These are phyloP conservation scores for Merodon equestris DNA, from an alignment of 2,888 invertebrate species.

Conservation along the genomic window DNA sequence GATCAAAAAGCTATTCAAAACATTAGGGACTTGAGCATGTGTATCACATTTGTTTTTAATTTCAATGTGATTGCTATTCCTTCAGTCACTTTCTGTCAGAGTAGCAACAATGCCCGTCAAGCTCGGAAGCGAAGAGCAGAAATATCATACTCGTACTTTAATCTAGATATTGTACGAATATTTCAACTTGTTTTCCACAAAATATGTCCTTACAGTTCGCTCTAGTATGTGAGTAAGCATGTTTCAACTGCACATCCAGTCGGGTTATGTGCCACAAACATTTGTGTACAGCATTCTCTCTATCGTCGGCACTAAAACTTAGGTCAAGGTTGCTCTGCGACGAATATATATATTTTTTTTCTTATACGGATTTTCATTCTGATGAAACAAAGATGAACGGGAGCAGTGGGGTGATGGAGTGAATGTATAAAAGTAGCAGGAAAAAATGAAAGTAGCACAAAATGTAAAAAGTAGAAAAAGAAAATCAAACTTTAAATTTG, in stretches of 20 bases:
- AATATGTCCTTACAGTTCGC: slow-evolving; percentile 50
- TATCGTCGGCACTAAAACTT: slow-evolving; percentile 44
- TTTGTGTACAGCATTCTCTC: neutral
- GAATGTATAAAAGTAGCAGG: neutral
- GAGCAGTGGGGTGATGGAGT: neutral
- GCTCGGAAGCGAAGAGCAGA: slow-evolving; percentile 14
- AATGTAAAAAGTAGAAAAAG: slow-evolving; percentile 12
- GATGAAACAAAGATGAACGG: slow-evolving; percentile 18
- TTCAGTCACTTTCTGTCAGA: slow-evolving; percentile 1
- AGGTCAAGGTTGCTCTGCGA: slow-evolving; percentile 59
- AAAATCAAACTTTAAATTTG: slow-evolving; percentile 35
- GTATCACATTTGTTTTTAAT: neutral
- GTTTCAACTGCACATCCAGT: neutral
- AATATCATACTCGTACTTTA: too few species aligned
- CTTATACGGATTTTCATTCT: slow-evolving; percentile 38
- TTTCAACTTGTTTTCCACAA: slow-evolving; percentile 48
- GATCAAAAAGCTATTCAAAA: neutral
- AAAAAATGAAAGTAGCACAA: slow-evolving; percentile 20
- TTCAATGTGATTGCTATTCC: slow-evolving; percentile 16
- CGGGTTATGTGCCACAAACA: too few species aligned
- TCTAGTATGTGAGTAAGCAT: slow-evolving; percentile 12
- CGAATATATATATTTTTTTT: slow-evolving; percentile 44
- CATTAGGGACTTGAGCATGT: neutral
- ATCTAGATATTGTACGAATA: slow-evolving; percentile 43
- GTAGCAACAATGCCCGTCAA: slow-evolving; percentile 1